Conservation (phyloP, 92 coral and sea anemone species). For the Ricordea florida region DNA sequence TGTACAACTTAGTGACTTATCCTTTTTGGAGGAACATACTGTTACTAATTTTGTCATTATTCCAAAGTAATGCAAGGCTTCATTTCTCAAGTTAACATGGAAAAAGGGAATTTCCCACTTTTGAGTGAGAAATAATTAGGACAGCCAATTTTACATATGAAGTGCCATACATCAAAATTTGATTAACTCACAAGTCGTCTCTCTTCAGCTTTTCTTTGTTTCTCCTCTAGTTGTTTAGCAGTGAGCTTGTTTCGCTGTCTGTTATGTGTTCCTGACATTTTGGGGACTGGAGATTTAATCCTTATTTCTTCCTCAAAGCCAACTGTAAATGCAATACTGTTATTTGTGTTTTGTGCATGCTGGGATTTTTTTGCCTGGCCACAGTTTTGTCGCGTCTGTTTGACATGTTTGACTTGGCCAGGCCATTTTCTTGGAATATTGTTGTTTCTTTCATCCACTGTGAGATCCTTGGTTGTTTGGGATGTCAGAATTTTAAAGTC, state of each 20-base stretch:
- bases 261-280: slow-evolving; percentile 23
- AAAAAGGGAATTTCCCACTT: too few relatives aligned
- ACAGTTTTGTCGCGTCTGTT: neutral
- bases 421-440: neutral
- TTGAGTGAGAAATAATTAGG: too few relatives aligned
- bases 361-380: neutral
- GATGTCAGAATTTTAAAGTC: slow-evolving; percentile 62
- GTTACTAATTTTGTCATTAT: too few relatives aligned
- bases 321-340: slow-evolving; percentile 72
- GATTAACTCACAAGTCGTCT: slow-evolving; percentile 79
- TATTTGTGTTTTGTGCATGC: slow-evolving; percentile 27
- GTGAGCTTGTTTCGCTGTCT: slow-evolving; percentile 47
- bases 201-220: slow-evolving; percentile 82
- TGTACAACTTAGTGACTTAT: too few relatives aligned
- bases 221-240: slow-evolving; percentile 80
- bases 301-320: slow-evolving; percentile 46
- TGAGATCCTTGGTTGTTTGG: slow-evolving; percentile 71
- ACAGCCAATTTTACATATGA: too few relatives aligned
- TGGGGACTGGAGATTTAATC: slow-evolving; percentile 27
- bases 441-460: slow-evolving; percentile 54
- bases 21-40: too few relatives aligned
- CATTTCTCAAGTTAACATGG: too few relatives aligned
- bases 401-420: neutral
- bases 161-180: too few relatives aligned
- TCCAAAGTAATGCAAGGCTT: too few relatives aligned